phyloP scores from a whole-genome alignment of 2,797 vertebrate species.

The Knipowitschia caucasica region DNA sequence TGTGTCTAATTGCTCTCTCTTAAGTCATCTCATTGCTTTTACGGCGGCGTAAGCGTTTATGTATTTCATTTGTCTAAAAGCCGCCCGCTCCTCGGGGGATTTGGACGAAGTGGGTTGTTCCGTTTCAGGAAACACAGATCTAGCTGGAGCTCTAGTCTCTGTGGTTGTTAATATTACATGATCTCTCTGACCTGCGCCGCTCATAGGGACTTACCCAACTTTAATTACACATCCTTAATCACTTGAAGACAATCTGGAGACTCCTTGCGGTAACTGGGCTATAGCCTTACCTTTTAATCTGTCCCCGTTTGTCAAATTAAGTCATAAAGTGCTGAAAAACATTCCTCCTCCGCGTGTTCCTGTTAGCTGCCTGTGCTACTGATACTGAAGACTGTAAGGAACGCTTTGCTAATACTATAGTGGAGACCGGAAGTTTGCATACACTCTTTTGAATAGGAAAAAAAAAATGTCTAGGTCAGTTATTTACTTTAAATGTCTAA shows the following conservation, averaged over 20 bases:
- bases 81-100: conserved; percentile 17
- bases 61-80: conserved; percentile 1
- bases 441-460: no score
- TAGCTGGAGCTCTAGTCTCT: conserved; percentile 28
- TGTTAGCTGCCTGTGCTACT: neutral
- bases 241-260: conserved; percentile 59
- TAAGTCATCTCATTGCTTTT: conserved; percentile 2
- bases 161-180: conserved; percentile 41
- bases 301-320: conserved; percentile 28
- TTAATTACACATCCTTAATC: conserved; percentile 75
- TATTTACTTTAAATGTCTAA: no score
- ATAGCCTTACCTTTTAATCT: conserved; percentile 41
- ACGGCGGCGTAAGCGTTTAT: neutral
- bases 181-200: conserved; percentile 57
- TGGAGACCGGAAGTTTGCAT: no score
- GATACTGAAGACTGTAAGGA: no score
- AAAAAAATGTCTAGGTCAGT: no score
- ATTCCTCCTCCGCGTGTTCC: neutral
- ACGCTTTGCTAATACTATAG: no score
- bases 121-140: conserved; percentile 35
- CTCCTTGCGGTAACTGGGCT: conserved; percentile 44
- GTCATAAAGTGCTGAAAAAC: neutral
- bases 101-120: conserved; percentile 24
- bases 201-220: conserved; percentile 52
- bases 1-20: neutral